phyloP scores from a whole-genome alignment of 2,113 vertebrate species.

The Hippopotamus amphibius region DNA sequence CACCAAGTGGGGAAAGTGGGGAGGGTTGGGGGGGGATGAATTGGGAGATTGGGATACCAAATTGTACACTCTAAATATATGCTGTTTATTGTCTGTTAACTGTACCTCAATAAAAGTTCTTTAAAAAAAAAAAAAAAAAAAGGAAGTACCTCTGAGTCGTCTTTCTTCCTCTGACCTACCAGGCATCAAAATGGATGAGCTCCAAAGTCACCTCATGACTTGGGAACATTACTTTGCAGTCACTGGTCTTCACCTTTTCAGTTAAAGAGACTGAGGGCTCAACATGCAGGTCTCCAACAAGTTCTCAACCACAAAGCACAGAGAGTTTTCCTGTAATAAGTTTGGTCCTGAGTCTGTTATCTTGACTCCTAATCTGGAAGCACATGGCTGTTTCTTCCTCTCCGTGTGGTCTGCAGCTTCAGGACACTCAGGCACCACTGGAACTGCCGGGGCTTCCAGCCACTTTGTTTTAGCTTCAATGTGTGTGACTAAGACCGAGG shows the following conservation, averaged over 20 bases:
- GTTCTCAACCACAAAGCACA: background rate
- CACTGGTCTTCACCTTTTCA: background rate
- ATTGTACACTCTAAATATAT: too few relatives aligned
- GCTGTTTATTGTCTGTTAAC: too few relatives aligned
- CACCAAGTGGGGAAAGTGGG: too few relatives aligned
- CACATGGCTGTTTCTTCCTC: too few relatives aligned
- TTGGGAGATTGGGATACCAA: too few relatives aligned
- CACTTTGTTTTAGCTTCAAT: accelerated
- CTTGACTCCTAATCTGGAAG: background rate
- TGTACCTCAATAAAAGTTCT: too few relatives aligned
- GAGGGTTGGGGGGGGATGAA: too few relatives aligned
- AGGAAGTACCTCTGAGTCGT: accelerated
- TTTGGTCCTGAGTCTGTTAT: background rate
- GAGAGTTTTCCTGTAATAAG: background rate
- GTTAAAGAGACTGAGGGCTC: background rate
- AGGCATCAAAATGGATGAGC: accelerated
- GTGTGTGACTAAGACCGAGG: too few relatives aligned
- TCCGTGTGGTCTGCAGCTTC: accelerated
- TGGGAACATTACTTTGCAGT: background rate
- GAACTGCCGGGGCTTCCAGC: accelerated
- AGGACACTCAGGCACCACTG: accelerated
- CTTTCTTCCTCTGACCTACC: background rate
- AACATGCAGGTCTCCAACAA: accelerated
- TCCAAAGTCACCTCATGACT: too few relatives aligned
- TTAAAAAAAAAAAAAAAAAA: too few relatives aligned